phyloP scores from a whole-genome alignment of 2,113 vertebrate genomes.

The Atherinomorus stipes region DNA sequence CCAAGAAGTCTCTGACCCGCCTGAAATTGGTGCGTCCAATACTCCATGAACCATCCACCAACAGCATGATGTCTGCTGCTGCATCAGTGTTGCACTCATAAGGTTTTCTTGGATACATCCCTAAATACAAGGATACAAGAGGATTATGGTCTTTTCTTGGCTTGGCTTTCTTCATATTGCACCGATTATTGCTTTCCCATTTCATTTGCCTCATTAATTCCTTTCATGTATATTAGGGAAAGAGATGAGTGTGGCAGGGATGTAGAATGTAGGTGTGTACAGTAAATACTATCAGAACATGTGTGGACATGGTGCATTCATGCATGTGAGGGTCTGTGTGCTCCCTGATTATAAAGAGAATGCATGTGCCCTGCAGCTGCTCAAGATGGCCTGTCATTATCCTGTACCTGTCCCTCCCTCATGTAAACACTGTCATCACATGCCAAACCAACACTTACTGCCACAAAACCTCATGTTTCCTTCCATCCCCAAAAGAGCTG shows the following conservation, averaged over 20 bases:
- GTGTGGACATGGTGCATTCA: constrained; percentile 18
- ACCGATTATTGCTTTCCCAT: too few relatives aligned
- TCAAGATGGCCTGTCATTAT: constrained; percentile 64
- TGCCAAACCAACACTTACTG: constrained; percentile 47
- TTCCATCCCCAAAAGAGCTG: neutral
- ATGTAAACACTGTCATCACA: constrained; percentile 65
- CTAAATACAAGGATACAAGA: constrained; percentile 37
- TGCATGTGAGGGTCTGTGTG: constrained; percentile 21
- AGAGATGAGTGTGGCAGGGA: constrained; percentile 4
- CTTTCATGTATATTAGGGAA: constrained; percentile 11
- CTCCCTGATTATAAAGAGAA: constrained; percentile 24
- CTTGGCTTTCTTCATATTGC: neutral
- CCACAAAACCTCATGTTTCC: neutral
- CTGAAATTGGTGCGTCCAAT: constrained; percentile 92
- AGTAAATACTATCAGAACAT: neutral
- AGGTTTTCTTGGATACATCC: constrained; percentile 70
- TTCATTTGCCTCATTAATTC: too few relatives aligned
- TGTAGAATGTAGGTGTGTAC: neutral
- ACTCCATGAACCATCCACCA: constrained; percentile 97
- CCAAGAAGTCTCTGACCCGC: constrained; percentile 91
- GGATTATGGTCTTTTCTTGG: neutral
- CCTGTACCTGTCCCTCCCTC: constrained; percentile 36
- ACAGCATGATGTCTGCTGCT: constrained; percentile 84
- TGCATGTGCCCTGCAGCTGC: constrained; percentile 42
- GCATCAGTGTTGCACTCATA: constrained; percentile 83